Conservation (phyloP, 2,888 invertebrate genomes). For the Gymnoscelis rufifasciata region DNA sequence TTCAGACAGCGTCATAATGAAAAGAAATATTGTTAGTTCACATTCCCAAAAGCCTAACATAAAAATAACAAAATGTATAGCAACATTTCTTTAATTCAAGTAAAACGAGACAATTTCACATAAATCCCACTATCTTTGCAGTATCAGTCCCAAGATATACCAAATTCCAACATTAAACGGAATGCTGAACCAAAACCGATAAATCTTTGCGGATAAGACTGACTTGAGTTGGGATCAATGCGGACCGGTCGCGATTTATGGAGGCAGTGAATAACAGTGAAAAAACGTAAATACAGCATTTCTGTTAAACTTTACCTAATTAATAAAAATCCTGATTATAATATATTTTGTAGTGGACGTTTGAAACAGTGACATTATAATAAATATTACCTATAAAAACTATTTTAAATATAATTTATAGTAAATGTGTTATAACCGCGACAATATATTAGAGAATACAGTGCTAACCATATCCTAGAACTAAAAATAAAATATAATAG, state of each 20-base stretch:
- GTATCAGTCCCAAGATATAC: slow-evolving; percentile 38
- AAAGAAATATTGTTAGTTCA: no score
- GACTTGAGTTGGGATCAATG: slow-evolving; percentile 35
- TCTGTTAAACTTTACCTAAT: neutral
- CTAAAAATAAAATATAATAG: neutral
- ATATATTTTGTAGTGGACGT: no score
- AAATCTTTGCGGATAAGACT: slow-evolving; percentile 38
- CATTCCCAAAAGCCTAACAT: no score
- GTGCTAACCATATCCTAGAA: neutral
- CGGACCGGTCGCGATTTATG: slow-evolving; percentile 17
- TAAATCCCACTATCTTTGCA: neutral
- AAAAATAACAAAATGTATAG: no score
- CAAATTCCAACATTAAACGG: slow-evolving; percentile 37
- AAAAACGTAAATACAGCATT: neutral
- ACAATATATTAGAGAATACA: no score
- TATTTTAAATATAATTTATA: slow-evolving; percentile 1
- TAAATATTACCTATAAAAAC: neutral
- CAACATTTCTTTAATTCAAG: no score
- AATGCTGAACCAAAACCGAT: slow-evolving; percentile 34
- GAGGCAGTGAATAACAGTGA: slow-evolving; percentile 1
- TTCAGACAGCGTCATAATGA: no score
- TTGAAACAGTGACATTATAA: neutral
- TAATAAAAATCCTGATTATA: no score
- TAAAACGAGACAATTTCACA: slow-evolving; percentile 14
- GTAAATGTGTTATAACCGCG: no score